A percentile compares a stretch with the other conserved stretches of the same genome.
phyloP scores from a whole-genome alignment of 2,113 vertebrate species.

The Laticauda colubrina region DNA sequence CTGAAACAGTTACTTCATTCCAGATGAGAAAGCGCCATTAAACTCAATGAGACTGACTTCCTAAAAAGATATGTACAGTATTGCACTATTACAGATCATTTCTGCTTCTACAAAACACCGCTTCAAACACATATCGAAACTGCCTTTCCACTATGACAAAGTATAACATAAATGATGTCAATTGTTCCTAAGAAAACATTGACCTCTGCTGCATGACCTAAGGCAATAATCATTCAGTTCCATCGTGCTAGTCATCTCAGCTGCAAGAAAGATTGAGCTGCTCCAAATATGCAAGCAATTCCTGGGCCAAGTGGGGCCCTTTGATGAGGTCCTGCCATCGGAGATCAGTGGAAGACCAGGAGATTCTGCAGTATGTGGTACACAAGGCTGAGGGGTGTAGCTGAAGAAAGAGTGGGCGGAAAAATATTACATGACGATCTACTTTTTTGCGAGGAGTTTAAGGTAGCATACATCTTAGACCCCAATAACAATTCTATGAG shows the following conservation, averaged over 20 bases:
- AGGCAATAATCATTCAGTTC: neutral
- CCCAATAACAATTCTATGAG: neutral
- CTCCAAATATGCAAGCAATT: neutral
- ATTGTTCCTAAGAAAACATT: neutral
- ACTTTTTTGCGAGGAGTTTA: neutral
- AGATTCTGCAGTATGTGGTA: neutral
- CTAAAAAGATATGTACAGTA: neutral
- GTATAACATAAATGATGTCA: neutral
- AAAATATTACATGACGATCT: neutral
- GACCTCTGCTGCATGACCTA: neutral
- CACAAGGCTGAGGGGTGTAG: neutral
- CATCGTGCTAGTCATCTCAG: neutral
- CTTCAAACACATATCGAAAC: neutral
- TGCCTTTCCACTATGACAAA: neutral
- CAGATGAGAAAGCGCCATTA: neutral
- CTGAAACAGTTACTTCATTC: neutral
- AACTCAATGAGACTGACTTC: neutral
- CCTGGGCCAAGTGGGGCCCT: constrained; percentile 10
- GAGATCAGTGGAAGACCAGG: neutral
- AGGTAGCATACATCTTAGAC: neutral
- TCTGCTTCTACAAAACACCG: neutral
- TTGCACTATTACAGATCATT: neutral
- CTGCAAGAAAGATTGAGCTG: neutral
- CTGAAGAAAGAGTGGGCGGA: neutral
- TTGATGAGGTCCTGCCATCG: constrained; percentile 18